phyloP scores from a whole-genome alignment of 1,140 invertebrate genomes.

The Papilio helenus region DNA sequence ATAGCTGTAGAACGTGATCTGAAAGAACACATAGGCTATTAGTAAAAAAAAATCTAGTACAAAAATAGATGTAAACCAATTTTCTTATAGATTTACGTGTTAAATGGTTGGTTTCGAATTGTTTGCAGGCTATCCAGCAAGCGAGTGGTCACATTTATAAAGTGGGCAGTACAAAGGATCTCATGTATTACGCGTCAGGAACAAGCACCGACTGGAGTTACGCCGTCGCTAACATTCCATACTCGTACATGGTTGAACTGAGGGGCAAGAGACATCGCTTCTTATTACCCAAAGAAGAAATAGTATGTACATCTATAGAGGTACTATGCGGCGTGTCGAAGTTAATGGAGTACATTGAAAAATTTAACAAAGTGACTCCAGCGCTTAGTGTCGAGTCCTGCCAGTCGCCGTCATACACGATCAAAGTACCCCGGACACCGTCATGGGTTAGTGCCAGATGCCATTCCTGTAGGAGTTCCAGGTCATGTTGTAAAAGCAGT shows the following conservation, averaged over 20 bases:
- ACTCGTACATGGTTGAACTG: slow-evolving; percentile 89
- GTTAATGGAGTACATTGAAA: slow-evolving; percentile 81
- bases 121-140: slow-evolving; percentile 61
- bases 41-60: too few species aligned
- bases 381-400: slow-evolving; percentile 47
- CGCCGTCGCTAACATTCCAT: slow-evolving; percentile 84
- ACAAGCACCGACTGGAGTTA: slow-evolving; percentile 88
- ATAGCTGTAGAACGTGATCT: too few species aligned
- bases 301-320: slow-evolving; percentile 85
- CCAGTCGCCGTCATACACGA: slow-evolving; percentile 85
- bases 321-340: slow-evolving; percentile 85
- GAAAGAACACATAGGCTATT: too few species aligned
- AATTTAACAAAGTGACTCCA: slow-evolving; percentile 41
- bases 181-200: slow-evolving; percentile 84
- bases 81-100: neutral
- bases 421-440: slow-evolving; percentile 56
- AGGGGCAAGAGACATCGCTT: slow-evolving; percentile 86
- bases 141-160: slow-evolving; percentile 67
- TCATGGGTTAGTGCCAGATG: slow-evolving; percentile 4
- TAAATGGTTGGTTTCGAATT: slow-evolving; percentile 10
- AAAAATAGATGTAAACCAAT: neutral
- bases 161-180: slow-evolving; percentile 74
- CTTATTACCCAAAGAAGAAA: slow-evolving; percentile 86
- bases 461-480: slow-evolving; percentile 9
- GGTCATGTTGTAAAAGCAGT: slow-evolving; percentile 9